Conservation (phyloP, 2,113 vertebrate species). For the Orientallactaga bullata region DNA sequence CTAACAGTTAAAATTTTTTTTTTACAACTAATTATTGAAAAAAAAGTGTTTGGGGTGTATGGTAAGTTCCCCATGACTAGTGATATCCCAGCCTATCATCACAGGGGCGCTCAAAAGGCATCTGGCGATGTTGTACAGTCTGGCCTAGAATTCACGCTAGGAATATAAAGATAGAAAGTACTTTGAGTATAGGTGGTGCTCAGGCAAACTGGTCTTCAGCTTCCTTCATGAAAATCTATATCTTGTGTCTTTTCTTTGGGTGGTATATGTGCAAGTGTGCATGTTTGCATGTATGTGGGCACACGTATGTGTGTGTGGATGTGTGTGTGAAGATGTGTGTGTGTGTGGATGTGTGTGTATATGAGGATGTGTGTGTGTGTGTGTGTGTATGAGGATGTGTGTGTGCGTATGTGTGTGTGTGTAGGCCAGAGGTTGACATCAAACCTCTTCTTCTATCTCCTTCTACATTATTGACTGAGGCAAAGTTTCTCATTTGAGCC, state of each 20-base stretch:
- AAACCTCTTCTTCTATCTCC: no score
- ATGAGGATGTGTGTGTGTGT: no score
- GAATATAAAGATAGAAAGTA: neutral
- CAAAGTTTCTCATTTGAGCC: neutral
- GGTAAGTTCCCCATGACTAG: no score
- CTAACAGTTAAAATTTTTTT: neutral
- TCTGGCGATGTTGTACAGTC: neutral
- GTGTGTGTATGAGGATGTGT: no score
- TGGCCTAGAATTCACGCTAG: neutral
- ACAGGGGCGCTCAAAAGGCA: neutral
- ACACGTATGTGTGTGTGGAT: no score
- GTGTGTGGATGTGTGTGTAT: no score
- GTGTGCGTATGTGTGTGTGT: no score
- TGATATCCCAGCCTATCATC: neutral
- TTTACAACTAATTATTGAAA: neutral
- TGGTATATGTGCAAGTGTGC: no score
- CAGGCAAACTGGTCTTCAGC: neutral
- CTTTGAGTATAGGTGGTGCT: neutral
- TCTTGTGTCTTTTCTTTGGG: neutral
- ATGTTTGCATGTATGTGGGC: no score
- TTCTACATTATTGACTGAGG: no score
- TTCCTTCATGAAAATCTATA: neutral
- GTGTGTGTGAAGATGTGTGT: no score
- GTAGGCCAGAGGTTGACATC: no score
- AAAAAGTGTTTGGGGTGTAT: neutral